phyloP scores from a whole-genome alignment of 2,113 vertebrate species.

The Corythornis madagascariensis region DNA sequence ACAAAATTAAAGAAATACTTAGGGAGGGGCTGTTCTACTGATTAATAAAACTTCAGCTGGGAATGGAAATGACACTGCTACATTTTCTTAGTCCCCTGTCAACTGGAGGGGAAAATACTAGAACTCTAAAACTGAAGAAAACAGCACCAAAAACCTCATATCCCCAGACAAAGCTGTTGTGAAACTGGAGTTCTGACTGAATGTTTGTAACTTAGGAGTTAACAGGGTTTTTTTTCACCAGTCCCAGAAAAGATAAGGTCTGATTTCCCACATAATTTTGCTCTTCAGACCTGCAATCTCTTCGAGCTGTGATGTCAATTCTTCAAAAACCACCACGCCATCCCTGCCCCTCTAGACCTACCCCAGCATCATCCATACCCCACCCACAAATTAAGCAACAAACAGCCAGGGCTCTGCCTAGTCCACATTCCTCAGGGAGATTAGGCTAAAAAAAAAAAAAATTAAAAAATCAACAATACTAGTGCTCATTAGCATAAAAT shows the following conservation, averaged over 20 bases:
- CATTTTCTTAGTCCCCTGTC: neutral
- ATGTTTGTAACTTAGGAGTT: neutral
- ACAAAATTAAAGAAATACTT: neutral
- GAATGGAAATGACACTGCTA: neutral
- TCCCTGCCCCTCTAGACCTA: neutral
- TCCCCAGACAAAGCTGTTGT: neutral
- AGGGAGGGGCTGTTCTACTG: neutral
- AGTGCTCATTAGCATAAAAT: neutral
- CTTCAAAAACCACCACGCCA: neutral
- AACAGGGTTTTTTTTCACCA: neutral
- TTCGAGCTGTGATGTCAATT: neutral
- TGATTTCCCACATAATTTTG: neutral
- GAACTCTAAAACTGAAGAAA: neutral
- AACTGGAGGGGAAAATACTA: neutral
- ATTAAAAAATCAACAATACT: neutral
- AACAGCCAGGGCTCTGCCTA: neutral
- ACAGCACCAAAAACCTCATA: neutral
- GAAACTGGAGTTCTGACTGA: neutral
- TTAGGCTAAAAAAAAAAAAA: no score
- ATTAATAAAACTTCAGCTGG: neutral
- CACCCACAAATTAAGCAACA: neutral
- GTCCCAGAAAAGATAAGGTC: neutral
- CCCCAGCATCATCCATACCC: neutral
- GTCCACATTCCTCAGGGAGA: neutral
- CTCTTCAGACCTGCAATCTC: neutral